phyloP scores from a whole-genome alignment of 2,113 vertebrate genomes.

The Hypocryptadius cinnamomeus region DNA sequence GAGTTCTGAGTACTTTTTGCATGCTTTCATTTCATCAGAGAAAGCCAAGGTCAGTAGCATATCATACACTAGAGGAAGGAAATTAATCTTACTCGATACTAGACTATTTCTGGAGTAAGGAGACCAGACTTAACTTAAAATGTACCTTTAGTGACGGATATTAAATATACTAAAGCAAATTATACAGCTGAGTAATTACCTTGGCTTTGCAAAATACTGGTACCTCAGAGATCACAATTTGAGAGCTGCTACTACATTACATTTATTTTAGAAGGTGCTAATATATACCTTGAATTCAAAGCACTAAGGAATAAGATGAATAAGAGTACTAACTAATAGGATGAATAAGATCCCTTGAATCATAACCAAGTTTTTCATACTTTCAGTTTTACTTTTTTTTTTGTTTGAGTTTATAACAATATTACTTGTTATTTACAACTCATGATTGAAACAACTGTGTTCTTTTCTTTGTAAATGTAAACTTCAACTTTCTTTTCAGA shows the following conservation, averaged over 20 bases:
- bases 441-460: not conserved
- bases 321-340: not conserved
- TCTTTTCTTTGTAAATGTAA: not conserved
- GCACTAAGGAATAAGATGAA: not conserved
- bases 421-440: not conserved
- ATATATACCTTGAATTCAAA: not conserved
- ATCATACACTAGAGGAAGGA: not conserved
- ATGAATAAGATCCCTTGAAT: not conserved
- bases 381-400: not conserved
- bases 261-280: not conserved
- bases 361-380: not conserved
- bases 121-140: not conserved
- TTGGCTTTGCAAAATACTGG: not conserved
- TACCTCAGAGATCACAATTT: not conserved
- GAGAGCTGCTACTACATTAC: not conserved
- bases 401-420: not conserved
- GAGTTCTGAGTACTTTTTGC: not conserved
- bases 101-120: not conserved
- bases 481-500: not conserved
- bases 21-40: not conserved
- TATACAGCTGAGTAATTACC: not conserved
- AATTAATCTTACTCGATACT: not conserved
- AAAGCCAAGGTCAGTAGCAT: not conserved
- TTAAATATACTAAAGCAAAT: not conserved
- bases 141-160: not conserved